Conservation (phyloP, 1,140 invertebrate species). For the Nixonia krombeini region DNA sequence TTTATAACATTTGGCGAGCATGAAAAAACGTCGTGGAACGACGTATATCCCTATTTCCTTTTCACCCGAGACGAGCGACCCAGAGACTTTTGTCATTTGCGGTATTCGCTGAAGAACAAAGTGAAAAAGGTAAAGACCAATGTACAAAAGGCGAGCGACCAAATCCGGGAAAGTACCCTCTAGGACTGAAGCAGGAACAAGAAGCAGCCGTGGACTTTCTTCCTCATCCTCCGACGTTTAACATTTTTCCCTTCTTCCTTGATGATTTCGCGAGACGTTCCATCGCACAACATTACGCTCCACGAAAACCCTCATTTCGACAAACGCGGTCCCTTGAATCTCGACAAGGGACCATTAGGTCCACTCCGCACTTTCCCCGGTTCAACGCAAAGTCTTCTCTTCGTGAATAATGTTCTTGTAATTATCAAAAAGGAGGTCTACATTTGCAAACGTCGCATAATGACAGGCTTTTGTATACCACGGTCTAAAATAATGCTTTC, state of each 20-base stretch:
- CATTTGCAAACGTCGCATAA: too few species aligned
- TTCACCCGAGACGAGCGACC: too few species aligned
- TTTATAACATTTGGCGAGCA: too few species aligned
- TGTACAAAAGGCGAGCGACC: constrained; percentile 28
- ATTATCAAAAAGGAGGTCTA: too few species aligned
- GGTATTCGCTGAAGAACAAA: constrained; percentile 23
- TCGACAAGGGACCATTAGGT: constrained; percentile 64
- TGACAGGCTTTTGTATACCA: too few species aligned
- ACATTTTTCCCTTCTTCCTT: constrained; percentile 52
- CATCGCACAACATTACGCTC: constrained; percentile 71
- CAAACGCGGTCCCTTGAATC: constrained; percentile 51
- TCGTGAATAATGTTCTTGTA: too few species aligned
- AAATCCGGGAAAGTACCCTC: constrained; percentile 57
- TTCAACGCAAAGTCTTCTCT: constrained; percentile 28
- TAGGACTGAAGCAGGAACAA: constrained; percentile 61
- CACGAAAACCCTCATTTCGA: constrained; percentile 27
- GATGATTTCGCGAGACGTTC: constrained; percentile 69
- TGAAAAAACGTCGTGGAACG: too few species aligned
- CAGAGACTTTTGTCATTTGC: constrained; percentile 33
- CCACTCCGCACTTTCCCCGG: constrained; percentile 57
- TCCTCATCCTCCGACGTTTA: constrained; percentile 32
- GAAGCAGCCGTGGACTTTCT: too few species aligned
- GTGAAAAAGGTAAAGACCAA: constrained; percentile 30
- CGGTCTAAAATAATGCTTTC: too few species aligned
- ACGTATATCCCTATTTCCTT: too few species aligned